Evolutionary conservation across 2,113 vertebrate species (phyloP), one percentile per base, ranked within the genome.

Genomic region (Caracal caracal): DNA sequence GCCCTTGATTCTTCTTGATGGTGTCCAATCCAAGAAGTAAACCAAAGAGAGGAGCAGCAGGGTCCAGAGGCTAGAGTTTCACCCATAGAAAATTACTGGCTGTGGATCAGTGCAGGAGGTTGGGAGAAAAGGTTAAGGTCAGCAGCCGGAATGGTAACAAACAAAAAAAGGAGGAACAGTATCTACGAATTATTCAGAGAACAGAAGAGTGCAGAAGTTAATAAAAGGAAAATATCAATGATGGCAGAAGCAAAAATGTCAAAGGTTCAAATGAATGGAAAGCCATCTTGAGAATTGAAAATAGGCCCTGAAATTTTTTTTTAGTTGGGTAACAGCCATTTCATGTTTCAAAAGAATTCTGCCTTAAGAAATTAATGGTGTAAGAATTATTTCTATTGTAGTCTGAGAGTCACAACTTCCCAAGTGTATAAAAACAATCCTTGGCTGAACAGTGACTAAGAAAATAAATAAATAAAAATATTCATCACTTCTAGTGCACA

Each of bases 311-410:
- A n/a, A 30, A 26, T 71, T 65, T 51, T 15, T 51, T 40, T 88
- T 17, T 35, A 30, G 83, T 15, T 68, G 13, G 16, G 82, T 94
- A 92, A 10, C 24, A 86, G n/a, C 6, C 61, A 66, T 83, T 96
- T 93, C 26, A 40, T 73, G 37, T 85, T 94, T 89, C 49, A 92
- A 56, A 22, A 81, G 22, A 49, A 33, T 53, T 96, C 3, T 96
- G n/a, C 26, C 59, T 89, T 94, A 47, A 80, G 43, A 87, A 78
- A 65, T 51, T 47, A 92, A 80, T 95, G 11, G 2, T 71, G 1
- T 61, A 49, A 15, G 5, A 35, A 15, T 81, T 73, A 75, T 59
- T 96, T 91, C 24, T 89, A 35, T 63, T 93, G 24, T 88, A 61
- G 13, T 30, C 56, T 22, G 37, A 84, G 16, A 91, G 19, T 37